These are phyloP conservation scores for Leuciscus waleckii DNA, from an alignment of 2,797 vertebrate species.

Conservation along the genomic window DNA sequence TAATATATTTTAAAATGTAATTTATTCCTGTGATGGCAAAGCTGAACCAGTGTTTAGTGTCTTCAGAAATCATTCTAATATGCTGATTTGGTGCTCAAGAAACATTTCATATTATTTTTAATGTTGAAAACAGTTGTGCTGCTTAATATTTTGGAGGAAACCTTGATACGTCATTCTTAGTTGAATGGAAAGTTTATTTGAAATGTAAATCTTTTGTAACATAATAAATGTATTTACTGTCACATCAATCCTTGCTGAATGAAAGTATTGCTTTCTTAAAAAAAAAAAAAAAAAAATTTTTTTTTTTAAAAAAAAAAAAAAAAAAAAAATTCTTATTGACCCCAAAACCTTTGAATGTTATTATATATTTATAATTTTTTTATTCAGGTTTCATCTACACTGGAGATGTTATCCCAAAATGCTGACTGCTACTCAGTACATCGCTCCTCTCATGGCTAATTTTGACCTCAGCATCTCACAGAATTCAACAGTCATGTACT, in stretches of 20 bases:
- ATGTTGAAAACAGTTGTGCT: not conserved
- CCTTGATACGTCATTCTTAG: not conserved
- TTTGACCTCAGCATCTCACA: conserved; percentile 91
- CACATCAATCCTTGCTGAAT: not conserved
- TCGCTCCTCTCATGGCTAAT: conserved; percentile 96
- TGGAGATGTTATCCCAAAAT: conserved; percentile 90
- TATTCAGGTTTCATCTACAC: conserved; percentile 94
- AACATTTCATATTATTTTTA: not conserved
- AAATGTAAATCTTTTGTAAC: not conserved
- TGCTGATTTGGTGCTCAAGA: not conserved
- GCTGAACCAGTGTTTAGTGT: no score
- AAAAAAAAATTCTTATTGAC: not conserved
- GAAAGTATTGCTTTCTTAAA: not conserved
- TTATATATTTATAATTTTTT: not conserved
- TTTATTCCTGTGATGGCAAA: no score
- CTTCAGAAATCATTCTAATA: not conserved
- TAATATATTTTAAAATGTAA: no score
- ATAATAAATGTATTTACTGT: not conserved
- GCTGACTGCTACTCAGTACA: conserved; percentile 96
- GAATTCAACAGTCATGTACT: conserved; percentile 91
- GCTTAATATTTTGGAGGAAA: not conserved
- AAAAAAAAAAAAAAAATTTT: no score
- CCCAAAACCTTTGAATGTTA: not conserved
- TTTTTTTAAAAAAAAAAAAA: no score
- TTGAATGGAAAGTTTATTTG: not conserved